A percentile compares a stretch with the other conserved stretches of the same genome.
Conservation (phyloP, 2,797 vertebrate genomes). For the Pteropus rufus region DNA sequence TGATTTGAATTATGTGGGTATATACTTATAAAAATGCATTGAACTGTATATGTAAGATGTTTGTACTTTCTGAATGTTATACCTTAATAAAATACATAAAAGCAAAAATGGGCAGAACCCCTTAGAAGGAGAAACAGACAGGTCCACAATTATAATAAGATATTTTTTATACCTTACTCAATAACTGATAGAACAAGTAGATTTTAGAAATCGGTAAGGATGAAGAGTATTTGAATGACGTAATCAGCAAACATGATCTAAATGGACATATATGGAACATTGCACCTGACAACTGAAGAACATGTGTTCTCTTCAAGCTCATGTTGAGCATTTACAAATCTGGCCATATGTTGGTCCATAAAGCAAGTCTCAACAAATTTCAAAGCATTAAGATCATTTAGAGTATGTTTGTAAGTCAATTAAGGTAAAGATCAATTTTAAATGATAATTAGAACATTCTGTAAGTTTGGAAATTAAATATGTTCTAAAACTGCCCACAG, state of each 20-base stretch:
- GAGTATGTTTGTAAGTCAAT: background rate
- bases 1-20: background rate
- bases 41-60: background rate
- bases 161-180: background rate
- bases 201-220: background rate
- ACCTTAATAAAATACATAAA: background rate
- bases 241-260: background rate
- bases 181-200: background rate
- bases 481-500: background rate
- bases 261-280: background rate
- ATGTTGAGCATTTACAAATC: background rate
- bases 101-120: background rate
- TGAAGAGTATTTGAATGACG: background rate
- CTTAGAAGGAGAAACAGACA: background rate
- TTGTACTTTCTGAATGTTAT: background rate
- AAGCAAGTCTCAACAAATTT: background rate
- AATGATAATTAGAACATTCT: background rate
- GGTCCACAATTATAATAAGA: background rate
- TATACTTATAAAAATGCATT: background rate
- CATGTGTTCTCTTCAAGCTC: background rate
- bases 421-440: background rate
- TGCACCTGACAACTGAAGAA: background rate
- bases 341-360: background rate
- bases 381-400: background rate
- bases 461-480: constrained; percentile 22